Evolutionary conservation across 1,140 invertebrate species (phyloP).

Genomic region (Ridgeia piscesae): DNA sequence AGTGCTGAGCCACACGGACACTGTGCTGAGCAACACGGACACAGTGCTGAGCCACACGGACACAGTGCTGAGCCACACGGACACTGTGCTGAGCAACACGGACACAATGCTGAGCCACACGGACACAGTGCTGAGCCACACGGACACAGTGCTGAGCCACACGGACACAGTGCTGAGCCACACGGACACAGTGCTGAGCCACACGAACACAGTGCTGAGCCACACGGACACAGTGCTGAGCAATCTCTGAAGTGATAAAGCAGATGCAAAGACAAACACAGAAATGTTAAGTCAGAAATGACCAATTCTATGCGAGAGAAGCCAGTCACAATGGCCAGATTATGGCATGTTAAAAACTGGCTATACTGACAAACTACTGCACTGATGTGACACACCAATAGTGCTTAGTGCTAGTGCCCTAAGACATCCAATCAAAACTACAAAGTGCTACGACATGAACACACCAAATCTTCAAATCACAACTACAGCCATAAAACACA

Average conservation of each 20-base stretch:
- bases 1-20: too few species aligned
- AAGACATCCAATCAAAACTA: background rate
- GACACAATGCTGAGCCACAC: too few species aligned
- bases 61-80: too few species aligned
- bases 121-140: too few species aligned
- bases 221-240: background rate
- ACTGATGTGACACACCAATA: background rate
- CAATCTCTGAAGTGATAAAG: background rate
- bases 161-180: too few species aligned
- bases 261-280: background rate
- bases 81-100: too few species aligned
- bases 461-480: background rate
- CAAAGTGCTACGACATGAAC: background rate
- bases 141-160: too few species aligned
- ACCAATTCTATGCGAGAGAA: background rate
- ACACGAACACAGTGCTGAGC: background rate
- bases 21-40: too few species aligned
- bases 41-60: too few species aligned
- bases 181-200: background rate
- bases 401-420: background rate
- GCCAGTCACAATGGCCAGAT: background rate
- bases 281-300: background rate
- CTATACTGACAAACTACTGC: background rate
- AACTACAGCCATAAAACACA: conserved; percentile 6
- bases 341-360: background rate